Base-by-base conservation (phyloP, 2,797 vertebrate species). In the Champsocephalus esox region DNA sequence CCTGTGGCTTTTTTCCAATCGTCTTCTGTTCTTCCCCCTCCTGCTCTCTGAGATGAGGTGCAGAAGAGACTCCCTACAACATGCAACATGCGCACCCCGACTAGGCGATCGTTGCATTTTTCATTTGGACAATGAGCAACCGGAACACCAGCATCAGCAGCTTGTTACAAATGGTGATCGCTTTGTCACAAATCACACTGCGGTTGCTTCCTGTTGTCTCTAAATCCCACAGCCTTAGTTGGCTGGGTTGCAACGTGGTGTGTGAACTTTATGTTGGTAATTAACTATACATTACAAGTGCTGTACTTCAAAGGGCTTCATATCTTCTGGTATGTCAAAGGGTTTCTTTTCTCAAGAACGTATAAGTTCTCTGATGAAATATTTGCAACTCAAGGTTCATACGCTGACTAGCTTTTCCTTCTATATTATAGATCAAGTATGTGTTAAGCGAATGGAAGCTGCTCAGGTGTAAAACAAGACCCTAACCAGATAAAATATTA, bases 101-200 rank as follows among this genome's bases (percentile, higher is more conserved):
- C 50, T 2, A 55, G 77, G 86, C 68, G 5, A 71, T 66, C 8
- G 9, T 57, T 89, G 81, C 82, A 88, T 89, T 84, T 92, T 92
- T 90, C 21, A 90, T 89, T 41, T 17, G 34, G 24, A 78, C 83
- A 69, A 82, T 75, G 77, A 86, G 80, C 72, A 80, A 85, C 68
- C 70, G 87, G 87, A 89, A 90, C 73, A 71, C 24, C 69, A 14
- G 70, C 75, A 88, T 89, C 83, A 84, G 79, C 60, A 65, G 68
- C 80, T 85, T 85, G 75, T 90, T 90, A 86, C 83, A 79, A 72
- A 70, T 66, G 81, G 60, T 72, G 80, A 91, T 91, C 79, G 73
- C 87, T 92, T 88, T 90, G 91, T 92, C 87, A 67, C 59, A 73
- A 79, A 86, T 85, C 67, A 82, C 50, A 61, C 61, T 60, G 75